Evolutionary conservation across 2,888 invertebrate genomes (phyloP).

Genomic region (Athalia rosae): DNA sequence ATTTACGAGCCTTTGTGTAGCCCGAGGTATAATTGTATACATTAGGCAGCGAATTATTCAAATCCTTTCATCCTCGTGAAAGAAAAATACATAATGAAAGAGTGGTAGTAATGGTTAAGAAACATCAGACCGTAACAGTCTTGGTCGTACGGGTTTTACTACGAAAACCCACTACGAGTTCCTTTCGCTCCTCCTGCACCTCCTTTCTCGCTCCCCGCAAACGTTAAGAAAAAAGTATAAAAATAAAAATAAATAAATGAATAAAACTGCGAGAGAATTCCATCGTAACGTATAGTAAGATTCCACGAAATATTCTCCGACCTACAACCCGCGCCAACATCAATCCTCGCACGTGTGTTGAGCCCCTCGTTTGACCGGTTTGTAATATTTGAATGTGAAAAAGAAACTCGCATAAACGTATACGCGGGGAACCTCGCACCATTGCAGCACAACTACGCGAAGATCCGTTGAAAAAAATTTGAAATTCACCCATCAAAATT

Average conservation of each 20-base stretch:
- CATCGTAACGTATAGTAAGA: constrained; percentile 44
- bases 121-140: constrained; percentile 36
- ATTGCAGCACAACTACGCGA: constrained; percentile 18
- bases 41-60: constrained; percentile 36
- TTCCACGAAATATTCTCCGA: constrained; percentile 44
- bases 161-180: constrained; percentile 36
- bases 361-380: constrained; percentile 42
- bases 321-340: constrained; percentile 38
- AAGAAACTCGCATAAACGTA: constrained; percentile 17
- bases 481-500: constrained; percentile 14
- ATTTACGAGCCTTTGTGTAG: constrained; percentile 24
- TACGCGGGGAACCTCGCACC: too few relatives aligned
- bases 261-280: constrained; percentile 40
- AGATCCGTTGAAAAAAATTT: constrained; percentile 35
- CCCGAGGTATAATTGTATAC: constrained; percentile 38
- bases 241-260: constrained; percentile 8
- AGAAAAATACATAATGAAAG: constrained; percentile 32
- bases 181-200: constrained; percentile 11
- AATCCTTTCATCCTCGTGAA: constrained; percentile 41
- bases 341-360: constrained; percentile 29
- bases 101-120: constrained; percentile 8
- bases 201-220: neutral
- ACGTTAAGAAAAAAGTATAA: neutral
- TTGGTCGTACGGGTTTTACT: constrained; percentile 38
- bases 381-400: constrained; percentile 27